Conservation (phyloP, 2,113 vertebrate genomes). For the Bubo scandiacus region DNA sequence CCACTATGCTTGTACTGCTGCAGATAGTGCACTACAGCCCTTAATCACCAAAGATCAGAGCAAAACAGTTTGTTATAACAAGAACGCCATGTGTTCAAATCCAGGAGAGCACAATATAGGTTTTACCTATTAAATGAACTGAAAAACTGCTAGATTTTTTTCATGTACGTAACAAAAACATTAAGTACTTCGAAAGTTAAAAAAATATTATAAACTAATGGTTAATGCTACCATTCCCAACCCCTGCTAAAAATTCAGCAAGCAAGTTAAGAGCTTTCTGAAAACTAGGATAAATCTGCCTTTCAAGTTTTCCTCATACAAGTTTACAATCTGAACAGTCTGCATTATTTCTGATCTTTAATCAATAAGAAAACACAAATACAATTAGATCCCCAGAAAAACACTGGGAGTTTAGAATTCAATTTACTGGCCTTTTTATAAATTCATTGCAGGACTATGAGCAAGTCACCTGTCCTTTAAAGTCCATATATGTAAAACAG, state of each 20-base stretch:
- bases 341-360: background rate
- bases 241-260: background rate
- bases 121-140: background rate
- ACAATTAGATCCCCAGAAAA: background rate
- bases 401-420: background rate
- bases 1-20: background rate
- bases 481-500: background rate
- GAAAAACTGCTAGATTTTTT: background rate
- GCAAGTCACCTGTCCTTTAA: slow-evolving; percentile 12
- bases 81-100: background rate
- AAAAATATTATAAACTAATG: background rate
- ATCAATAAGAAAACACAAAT: background rate
- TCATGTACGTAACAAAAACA: background rate
- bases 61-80: background rate
- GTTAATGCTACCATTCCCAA: background rate
- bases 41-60: background rate
- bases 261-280: background rate
- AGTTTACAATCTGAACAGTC: background rate
- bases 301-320: background rate
- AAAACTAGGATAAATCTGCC: background rate
- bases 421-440: background rate
- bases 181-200: background rate
- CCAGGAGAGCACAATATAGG: background rate
- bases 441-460: slow-evolving; percentile 21
- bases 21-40: background rate